Evolutionary conservation across 2,888 invertebrate species (phyloP), one percentile per base, ranked within the genome.

Genomic region (Orthosia cruda): DNA sequence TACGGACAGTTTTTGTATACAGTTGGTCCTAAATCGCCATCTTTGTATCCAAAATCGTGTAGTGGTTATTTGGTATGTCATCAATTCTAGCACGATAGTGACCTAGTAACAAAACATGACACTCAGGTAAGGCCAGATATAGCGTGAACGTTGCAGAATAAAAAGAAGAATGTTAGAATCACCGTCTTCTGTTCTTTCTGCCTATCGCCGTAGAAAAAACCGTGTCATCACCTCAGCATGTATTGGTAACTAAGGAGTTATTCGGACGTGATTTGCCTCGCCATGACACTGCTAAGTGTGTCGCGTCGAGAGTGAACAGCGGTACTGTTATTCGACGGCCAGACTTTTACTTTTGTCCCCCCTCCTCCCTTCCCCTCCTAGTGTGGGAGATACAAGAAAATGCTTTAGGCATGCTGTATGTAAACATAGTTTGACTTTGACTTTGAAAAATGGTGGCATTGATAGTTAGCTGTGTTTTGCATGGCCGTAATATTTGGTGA

Each of bases 301-400:
- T 82, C 91, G 80, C 88, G 87, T 89, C 89, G 95, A 95, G 96
- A 96, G 96, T 93, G 95, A 95, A 95, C 92, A 91, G 90, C 89
- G 91, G 93, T 94, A 95, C 96, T 91, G 96, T 95, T 95, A 95
- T 86, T 81, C 87, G 87, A 83, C 91, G 89, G 86, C 88, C 89
- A 86, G 90, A 96, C 96, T 96, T 96, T 96, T 96, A 96, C 96
- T 96, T 96, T 95, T 92, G 89, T 83, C 76, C 80, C 81, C 61
- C 69, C 18, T 54, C 45, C 7, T 12, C 49, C 57, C 7, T 16
- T 0, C n/a, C 64, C 66, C 58, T 26, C n/a, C 13, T n/a, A 20
- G 65, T 49, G 68, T 55, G 58, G 58, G 62, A 66, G 73, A 54
- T 73, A 77, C 78, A 80, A 80, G 80, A 83, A 80, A 82, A 80